Evolutionary conservation across 2,888 invertebrate species (phyloP), one percentile per base, ranked within the genome.

Genomic region (Andrena bicolor): DNA sequence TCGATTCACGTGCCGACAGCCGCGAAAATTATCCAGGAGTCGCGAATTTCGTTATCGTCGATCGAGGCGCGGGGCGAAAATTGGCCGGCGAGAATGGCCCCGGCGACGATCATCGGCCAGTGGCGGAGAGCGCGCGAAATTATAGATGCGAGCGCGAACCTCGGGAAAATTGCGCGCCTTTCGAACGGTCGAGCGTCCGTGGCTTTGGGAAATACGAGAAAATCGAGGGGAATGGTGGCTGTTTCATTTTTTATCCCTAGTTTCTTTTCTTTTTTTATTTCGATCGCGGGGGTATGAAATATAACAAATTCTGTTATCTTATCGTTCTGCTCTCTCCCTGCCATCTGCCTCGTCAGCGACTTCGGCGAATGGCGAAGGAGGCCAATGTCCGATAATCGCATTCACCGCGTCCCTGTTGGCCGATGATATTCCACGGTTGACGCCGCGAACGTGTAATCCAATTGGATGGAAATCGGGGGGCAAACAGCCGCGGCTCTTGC

Each of bases 31-130:
- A 89, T 86, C 82, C 84, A 64, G 78, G 32, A 83, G 87, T 88
- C 83, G 88, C 76, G 83, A 88, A 88, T 88, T 88, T 87, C 85
- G 88, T 90, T 90, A 90, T 88, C 90, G 84, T 79, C 87, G 89
- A 90, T 90, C 89, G 86, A 88, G 5, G 88, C 86, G 86, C 89
- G 23, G 10, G 13, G 35, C 16, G 35, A 71, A 90, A 90, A 89
- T 90, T 88, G 89, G 85, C 84, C 76, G 72, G 60, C 20, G 64
- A 30, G 66, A 74, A 71, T 73, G 68, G 77, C 61, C 28, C 20
- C 32, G 68, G 48, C 41, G 60, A 10, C 68, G 83, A 72, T 80
- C 85, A 35, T 51, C 53, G 28, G 26, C 56, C 23, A 5, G 20
- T 26, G 60, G 16, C 20, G 63, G 76, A 48, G 64, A 32, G 32